Percentiles rank a stretch among this genome's conserved stretches.
Evolutionary conservation across 2,888 invertebrate species (phyloP).

Genomic region (Conomelus anceps): DNA sequence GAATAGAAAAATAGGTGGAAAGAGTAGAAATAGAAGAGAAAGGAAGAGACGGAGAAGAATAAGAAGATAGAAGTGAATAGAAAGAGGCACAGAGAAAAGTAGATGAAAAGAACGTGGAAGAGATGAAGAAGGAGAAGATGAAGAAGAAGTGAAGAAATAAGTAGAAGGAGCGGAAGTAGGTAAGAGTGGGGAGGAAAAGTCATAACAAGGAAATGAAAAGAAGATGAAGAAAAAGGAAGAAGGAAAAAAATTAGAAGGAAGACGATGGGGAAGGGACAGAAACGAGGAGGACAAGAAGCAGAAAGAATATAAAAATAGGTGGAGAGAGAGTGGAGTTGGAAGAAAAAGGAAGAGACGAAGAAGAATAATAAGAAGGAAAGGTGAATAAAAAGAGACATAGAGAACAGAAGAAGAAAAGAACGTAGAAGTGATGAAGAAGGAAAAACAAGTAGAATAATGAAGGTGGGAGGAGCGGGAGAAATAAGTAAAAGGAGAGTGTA

Average conservation of each 20-base stretch:
- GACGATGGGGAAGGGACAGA: neutral
- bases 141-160: neutral
- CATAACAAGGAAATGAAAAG: neutral
- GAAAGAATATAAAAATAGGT: neutral
- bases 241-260: neutral
- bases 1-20: too few relatives aligned
- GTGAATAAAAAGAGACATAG: neutral
- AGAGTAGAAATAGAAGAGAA: too few relatives aligned
- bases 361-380: neutral
- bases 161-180: neutral
- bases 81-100: too few relatives aligned
- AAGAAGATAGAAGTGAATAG: too few relatives aligned
- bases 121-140: neutral
- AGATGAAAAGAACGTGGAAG: too few relatives aligned
- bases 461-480: neutral
- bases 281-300: too few relatives aligned
- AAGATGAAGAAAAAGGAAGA: neutral
- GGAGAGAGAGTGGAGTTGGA: neutral
- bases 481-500: neutral
- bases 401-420: neutral
- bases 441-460: neutral
- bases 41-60: too few relatives aligned
- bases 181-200: neutral
- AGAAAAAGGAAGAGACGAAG: neutral
- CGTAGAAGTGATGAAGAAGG: neutral